phyloP scores from a whole-genome alignment of 2,888 invertebrate genomes.

The Hypselothyrea guttata region DNA sequence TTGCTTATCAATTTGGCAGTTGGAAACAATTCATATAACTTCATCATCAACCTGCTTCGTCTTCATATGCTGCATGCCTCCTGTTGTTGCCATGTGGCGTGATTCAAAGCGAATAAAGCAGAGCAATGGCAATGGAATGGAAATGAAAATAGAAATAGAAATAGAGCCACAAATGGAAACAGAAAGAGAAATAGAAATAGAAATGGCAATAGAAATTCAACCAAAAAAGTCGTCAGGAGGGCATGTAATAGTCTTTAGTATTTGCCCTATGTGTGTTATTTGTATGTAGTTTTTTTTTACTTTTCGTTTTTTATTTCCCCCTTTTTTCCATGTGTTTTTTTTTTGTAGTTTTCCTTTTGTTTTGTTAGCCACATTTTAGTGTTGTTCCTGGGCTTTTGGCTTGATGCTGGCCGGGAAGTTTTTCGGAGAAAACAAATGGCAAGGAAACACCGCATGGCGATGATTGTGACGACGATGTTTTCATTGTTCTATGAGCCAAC shows the following conservation, averaged over 20 bases:
- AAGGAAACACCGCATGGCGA: constrained; percentile 76
- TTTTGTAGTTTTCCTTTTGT: constrained; percentile 35
- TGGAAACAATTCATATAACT: neutral
- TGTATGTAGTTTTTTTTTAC: constrained; percentile 23
- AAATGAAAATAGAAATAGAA: neutral
- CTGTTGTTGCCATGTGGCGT: constrained; percentile 30
- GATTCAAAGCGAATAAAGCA: constrained; percentile 11
- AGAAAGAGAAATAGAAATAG: constrained; percentile 1
- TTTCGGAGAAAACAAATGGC: constrained; percentile 67
- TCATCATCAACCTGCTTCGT: neutral
- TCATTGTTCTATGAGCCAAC: constrained; percentile 66
- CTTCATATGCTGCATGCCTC: constrained; percentile 14
- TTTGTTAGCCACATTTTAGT: constrained; percentile 58
- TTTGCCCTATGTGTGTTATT: constrained; percentile 39
- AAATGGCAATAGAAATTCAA: constrained; percentile 14
- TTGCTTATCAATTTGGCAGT: neutral
- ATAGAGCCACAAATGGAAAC: constrained; percentile 10
- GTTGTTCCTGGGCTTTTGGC: constrained; percentile 19
- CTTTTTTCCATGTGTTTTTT: constrained; percentile 13
- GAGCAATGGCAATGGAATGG: too few species aligned
- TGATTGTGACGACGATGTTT: constrained; percentile 77
- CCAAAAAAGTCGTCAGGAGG: constrained; percentile 20
- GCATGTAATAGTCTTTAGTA: constrained; percentile 44
- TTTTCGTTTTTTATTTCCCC: constrained; percentile 21
- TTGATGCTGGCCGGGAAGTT: constrained; percentile 46